Evolutionary conservation across 2,888 invertebrate genomes (phyloP), one percentile per base, ranked within the genome.

Genomic region (Pediacus dermestoides): DNA sequence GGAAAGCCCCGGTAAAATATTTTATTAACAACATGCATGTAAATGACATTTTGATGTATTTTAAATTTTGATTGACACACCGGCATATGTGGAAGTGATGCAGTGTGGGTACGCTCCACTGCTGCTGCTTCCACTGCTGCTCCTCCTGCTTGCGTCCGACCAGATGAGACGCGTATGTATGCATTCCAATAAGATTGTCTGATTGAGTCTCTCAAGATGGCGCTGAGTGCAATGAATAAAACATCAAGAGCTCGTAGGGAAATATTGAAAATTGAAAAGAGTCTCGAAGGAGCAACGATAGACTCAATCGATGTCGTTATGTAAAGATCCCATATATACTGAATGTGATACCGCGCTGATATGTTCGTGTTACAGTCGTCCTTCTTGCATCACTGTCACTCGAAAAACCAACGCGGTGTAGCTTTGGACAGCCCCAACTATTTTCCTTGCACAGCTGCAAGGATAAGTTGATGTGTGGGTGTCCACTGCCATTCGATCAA

Each of bases 221-320:
- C 67, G 67, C 65, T 65, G 64, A 66, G 65, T 67, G 68, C 68
- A 68, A 70, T 70, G 70, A 70, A 70, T 70, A 70, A 70, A 70
- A 71, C 70, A 70, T 71, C 68, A 67, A 68, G 66, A 67, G 62
- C 63, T 63, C 63, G 63, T 64, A 65, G 67, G 66, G 67, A 68
- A 68, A 69, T 69, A 69, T 70, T 68, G 70, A 69, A 70, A 69
- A 69, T 70, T 68, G 70, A 70, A 70, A 69, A 68, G 67, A 67
- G 64, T 63, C 64, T 60, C 64, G 54, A 57, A 59, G 63, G 64
- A 62, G 59, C 60, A 58, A 60, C 64, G 64, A 66, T 66, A 64
- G 64, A 65, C 63, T 64, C 64, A 65, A 67, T 67, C 67, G 67
- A 63, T 59, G 63, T 64, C 60, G 63, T 62, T 66, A 64, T 61